A percentile compares a stretch with the other conserved stretches of the same genome.
These are phyloP conservation scores for Streblospio benedicti DNA, from an alignment of 1,140 invertebrate genomes.

Conservation along the genomic window DNA sequence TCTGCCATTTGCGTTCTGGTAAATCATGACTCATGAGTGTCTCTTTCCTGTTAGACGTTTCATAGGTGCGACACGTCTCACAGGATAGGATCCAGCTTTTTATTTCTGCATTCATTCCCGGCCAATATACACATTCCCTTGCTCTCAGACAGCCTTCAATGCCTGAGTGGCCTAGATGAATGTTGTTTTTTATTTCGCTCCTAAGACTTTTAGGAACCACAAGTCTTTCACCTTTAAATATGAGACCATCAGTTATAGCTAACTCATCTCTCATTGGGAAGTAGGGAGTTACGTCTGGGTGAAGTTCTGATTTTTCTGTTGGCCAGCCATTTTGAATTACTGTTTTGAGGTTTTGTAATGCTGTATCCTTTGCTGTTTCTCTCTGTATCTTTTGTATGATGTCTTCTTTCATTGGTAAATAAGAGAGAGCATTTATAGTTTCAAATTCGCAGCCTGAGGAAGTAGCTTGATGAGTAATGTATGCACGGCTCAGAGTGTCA, in stretches of 20 bases:
- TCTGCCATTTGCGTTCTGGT: too few species aligned
- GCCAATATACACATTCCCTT: too few species aligned
- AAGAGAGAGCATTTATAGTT: neutral
- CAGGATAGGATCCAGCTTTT: too few species aligned
- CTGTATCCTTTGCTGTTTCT: neutral
- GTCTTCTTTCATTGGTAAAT: neutral
- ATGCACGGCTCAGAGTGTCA: slow-evolving; percentile 24
- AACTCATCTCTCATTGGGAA: slow-evolving; percentile 1
- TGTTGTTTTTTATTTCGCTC: neutral
- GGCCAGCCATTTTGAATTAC: neutral
- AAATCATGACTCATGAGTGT: too few species aligned
- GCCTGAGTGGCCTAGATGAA: neutral
- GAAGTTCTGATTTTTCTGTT: neutral
- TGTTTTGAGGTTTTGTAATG: neutral
- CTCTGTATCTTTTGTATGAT: neutral
- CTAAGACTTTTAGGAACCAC: neutral
- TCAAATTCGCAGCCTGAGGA: neutral
- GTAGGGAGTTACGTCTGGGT: neutral
- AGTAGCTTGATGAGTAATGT: neutral
- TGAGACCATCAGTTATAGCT: slow-evolving; percentile 1
- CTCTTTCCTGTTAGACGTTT: too few species aligned
- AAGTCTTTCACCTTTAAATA: neutral
- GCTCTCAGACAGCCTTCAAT: too few species aligned
- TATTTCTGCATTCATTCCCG: too few species aligned
- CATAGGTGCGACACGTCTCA: too few species aligned